These are phyloP conservation scores for Ceratina calcarata DNA, from an alignment of 1,140 invertebrate species.

Conservation along the genomic window DNA sequence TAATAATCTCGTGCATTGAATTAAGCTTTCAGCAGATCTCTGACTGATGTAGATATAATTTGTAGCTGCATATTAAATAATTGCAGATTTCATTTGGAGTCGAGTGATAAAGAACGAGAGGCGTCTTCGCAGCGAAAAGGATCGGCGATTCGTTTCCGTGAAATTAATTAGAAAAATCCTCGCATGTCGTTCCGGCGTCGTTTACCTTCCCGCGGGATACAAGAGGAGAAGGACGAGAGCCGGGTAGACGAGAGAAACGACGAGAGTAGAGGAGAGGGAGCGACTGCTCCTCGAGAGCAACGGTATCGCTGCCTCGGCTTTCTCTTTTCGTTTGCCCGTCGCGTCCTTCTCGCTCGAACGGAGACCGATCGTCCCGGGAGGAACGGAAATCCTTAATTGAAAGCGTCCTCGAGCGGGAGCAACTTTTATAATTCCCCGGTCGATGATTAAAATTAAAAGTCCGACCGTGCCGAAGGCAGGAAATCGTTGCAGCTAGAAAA, in stretches of 20 bases:
- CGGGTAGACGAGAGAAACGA: conserved; percentile 6
- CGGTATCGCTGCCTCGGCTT: neutral
- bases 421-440: conserved; percentile 72
- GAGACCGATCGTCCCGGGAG: conserved; percentile 56
- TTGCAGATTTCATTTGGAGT: no score
- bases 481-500: conserved; percentile 65
- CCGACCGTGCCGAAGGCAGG: conserved; percentile 66
- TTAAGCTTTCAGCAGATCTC: no score
- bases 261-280: neutral
- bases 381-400: conserved; percentile 73
- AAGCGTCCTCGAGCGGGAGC: conserved; percentile 66
- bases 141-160: neutral
- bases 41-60: no score
- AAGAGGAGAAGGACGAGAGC: neutral
- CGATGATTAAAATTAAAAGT: conserved; percentile 75
- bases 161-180: conserved; percentile 59
- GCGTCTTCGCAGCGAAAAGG: neutral
- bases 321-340: conserved; percentile 1
- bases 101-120: neutral
- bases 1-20: no score
- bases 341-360: conserved; percentile 27
- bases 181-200: conserved; percentile 23
- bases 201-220: conserved; percentile 27
- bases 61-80: no score
- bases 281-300: conserved; percentile 5